Base-by-base conservation (phyloP, 1,140 invertebrate genomes). In the Drosophila pseudoobscura region DNA sequence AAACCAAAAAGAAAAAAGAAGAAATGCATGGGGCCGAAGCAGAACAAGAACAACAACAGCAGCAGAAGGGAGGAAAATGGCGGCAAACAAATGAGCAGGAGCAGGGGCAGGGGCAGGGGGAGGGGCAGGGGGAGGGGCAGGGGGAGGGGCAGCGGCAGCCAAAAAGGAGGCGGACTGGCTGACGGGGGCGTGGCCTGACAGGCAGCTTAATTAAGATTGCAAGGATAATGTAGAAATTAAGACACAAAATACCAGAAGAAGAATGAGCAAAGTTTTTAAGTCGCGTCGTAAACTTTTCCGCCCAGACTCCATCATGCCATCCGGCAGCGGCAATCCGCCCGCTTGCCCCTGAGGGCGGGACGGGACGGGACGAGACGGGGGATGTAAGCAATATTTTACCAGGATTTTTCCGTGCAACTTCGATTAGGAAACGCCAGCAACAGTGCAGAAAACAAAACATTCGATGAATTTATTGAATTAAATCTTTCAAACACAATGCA, bases 131-230 rank as follows among this genome's bases (percentile, higher is more conserved):
- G n/a, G n/a, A 62, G 39, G 15, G 7, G 11, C 9, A 47, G 6
- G 3, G 20, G 20, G 1, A 47, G 2, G 3, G 6, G 20, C 2
- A 47, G 6, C 7, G 6, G 6, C n/a, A 11, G 11, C n/a, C n/a
- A 43, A 45, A 45, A 20, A 4, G 9, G 5, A 17, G 54, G 13
- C 9, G 22, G 6, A 47, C 6, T 13, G 17, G 6, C 4, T 7
- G 11, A 26, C 35, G n/a, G 46, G 31, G 61, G 62, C 39, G 61
- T 53, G 47, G 26, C 31, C 45, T 65, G 60, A 70, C 65, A 78
- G 75, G 63, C 75, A 78, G 57, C 64, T 78, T 75, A 64, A 78
- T 80, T 80, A 80, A 80, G 75, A 80, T 75, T 57, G 71, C 58
- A 29, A 64, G 64, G 77, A 78, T 78, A 79, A 79, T 78, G 76